Evolutionary conservation across 2,113 vertebrate genomes (phyloP).

Genomic region (Anhinga rufa): DNA sequence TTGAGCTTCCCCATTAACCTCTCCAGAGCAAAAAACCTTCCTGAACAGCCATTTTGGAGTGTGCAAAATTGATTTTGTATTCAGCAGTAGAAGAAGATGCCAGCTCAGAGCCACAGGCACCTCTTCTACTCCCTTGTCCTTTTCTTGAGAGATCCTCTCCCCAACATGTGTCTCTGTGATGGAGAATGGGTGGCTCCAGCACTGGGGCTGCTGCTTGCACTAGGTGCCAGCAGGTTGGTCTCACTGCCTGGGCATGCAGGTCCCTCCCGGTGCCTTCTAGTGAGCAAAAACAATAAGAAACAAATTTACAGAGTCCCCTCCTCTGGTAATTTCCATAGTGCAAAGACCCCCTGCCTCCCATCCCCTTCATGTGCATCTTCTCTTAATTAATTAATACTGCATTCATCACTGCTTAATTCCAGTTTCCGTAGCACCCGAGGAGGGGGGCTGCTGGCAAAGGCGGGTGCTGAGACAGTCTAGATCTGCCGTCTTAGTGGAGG

Average conservation of each 20-base stretch:
- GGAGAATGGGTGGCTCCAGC: background rate
- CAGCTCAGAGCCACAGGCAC: background rate
- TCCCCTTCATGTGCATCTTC: background rate
- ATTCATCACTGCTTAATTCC: conserved; percentile 64
- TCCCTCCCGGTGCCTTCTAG: background rate
- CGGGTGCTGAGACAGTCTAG: background rate
- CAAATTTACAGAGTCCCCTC: background rate
- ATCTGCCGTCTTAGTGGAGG: background rate
- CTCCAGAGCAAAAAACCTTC: background rate
- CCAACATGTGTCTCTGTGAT: background rate
- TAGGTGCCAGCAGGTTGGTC: background rate
- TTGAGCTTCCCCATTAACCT: background rate
- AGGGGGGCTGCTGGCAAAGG: background rate
- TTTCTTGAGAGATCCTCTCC: background rate
- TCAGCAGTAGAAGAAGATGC: conserved; percentile 34
- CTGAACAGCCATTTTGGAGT: background rate
- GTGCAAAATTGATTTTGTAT: background rate
- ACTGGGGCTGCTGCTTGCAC: background rate
- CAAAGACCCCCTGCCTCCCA: background rate
- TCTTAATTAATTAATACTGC: conserved; percentile 68
- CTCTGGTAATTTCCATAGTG: background rate
- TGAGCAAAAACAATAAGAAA: background rate
- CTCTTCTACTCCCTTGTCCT: fast-evolving
- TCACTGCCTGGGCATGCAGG: background rate
- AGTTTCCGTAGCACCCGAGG: conserved; percentile 46